Conservation (phyloP, 2,888 invertebrate genomes). For the Caenorhabditis sp. region DNA sequence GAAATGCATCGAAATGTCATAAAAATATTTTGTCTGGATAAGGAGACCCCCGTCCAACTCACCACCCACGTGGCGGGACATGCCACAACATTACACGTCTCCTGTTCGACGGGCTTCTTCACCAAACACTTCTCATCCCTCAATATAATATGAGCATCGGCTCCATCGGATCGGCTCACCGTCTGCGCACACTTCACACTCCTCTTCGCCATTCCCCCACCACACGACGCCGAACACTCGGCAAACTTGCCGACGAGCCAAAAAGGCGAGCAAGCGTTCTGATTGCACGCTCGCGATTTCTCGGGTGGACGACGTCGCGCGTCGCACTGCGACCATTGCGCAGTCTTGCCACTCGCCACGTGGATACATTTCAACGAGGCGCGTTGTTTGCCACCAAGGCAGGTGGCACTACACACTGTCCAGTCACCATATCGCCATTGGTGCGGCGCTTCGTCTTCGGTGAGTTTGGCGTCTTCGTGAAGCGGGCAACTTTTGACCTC, state of each 20-base stretch:
- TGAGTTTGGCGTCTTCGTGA: constrained; percentile 50
- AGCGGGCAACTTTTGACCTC: constrained; percentile 61
- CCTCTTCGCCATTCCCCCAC: constrained; percentile 89
- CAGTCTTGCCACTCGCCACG: constrained; percentile 78
- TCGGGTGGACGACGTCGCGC: constrained; percentile 88
- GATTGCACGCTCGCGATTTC: constrained; percentile 86
- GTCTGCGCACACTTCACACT: constrained; percentile 81
- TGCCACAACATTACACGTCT: constrained; percentile 89
- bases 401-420: constrained; percentile 89
- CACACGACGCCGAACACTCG: constrained; percentile 87
- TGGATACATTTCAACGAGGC: constrained; percentile 62
- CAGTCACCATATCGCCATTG: constrained; percentile 68
- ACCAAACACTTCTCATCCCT: constrained; percentile 89
- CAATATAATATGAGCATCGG: constrained; percentile 88
- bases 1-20: too few relatives aligned
- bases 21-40: not conserved
- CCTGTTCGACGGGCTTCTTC: constrained; percentile 72
- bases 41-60: constrained; percentile 1
- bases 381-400: constrained; percentile 78
- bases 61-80: constrained; percentile 87
- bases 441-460: constrained; percentile 33
- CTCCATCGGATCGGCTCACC: constrained; percentile 73
- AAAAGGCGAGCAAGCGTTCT: constrained; percentile 91
- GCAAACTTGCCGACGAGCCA: constrained; percentile 66
- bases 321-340: constrained; percentile 87